Evolutionary conservation across 2,797 vertebrate species (phyloP), one percentile per base, ranked within the genome.

Genomic region (Eremophila alpestris): DNA sequence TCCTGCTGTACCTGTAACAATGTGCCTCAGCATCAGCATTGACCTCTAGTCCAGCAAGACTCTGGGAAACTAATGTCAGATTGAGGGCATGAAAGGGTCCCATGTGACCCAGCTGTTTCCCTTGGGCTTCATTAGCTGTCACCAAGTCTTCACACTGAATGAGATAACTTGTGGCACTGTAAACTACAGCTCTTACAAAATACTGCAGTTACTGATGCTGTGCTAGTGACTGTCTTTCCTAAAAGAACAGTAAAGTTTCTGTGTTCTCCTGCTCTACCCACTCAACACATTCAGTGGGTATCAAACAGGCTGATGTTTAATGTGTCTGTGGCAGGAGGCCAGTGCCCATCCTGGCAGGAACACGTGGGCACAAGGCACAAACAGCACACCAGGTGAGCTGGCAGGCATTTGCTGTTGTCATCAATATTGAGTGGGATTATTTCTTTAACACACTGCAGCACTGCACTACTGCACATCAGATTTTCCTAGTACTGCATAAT

Each of bases 391-490:
- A 77, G 60, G 45, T 51, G 52, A 51, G 51, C 34, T 55, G 78
- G 45, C 59, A 48, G 59, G 36, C 63, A 52, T 67, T 36, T 84
- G 48, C 52, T 74, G 10, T 13, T 70, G 63, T 84, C 48, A 73
- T 24, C 45, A 48, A 1, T 12, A 83, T 0, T 22, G 9, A 91
- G 34, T 16, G 2, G 74, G 62, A 73, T 79, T 91, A 86, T 89
- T 68, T 51, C 38, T 15, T 3, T 45, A 51, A 69, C 20, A 94
- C 27, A 46, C 45, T 62, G 71, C 92, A 84, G 56, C 63, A 84
- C 73, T 56, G 51, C 71, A 51, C 49, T 67, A 89, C 93, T 93
- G 92, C 96, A 69, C 36, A 13, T 55, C 24, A 20, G 22, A 41
- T 68, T 71, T 76, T 74, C n/a, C 64, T 75, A 8, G 7, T 32